A percentile compares a stretch with the other conserved stretches of the same genome.
Evolutionary conservation across 2,113 vertebrate genomes (phyloP).

Genomic region (Corynorhinus townsendii): DNA sequence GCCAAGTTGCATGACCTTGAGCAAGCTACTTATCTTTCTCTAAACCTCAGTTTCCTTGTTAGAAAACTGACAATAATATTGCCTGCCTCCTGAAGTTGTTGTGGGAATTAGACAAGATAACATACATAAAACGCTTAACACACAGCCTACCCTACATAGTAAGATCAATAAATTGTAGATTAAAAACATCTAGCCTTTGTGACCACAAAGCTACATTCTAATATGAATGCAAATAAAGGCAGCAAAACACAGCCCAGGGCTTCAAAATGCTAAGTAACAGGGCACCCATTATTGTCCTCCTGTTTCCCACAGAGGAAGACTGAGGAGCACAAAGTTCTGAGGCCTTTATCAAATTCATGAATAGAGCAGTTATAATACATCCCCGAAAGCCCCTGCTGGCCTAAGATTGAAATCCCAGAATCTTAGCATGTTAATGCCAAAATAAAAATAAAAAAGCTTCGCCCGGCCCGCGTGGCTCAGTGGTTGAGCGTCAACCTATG

Average conservation of each 20-base stretch:
- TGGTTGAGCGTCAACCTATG: too few species aligned
- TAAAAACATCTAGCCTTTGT: slow-evolving; percentile 7
- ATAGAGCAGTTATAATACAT: neutral
- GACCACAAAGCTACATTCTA: neutral
- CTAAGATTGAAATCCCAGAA: neutral
- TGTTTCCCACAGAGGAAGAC: neutral
- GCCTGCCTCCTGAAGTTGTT: neutral
- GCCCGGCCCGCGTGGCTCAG: too few species aligned
- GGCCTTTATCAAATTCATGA: neutral
- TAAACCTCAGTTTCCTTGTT: neutral
- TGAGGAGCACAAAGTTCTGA: neutral
- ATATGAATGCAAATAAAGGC: neutral
- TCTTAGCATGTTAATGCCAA: neutral
- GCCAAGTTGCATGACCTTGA: neutral
- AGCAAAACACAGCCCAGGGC: neutral
- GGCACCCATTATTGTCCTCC: neutral
- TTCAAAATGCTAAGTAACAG: neutral
- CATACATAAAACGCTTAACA: neutral
- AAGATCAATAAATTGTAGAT: neutral
- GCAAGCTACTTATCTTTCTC: neutral
- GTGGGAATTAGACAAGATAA: neutral
- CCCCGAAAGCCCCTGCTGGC: neutral
- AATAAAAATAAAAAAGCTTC: neutral
- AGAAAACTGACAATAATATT: neutral
- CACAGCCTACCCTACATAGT: neutral